Base-by-base conservation (phyloP, 1,140 invertebrate species). In the Drosophila kanapiae region DNA sequence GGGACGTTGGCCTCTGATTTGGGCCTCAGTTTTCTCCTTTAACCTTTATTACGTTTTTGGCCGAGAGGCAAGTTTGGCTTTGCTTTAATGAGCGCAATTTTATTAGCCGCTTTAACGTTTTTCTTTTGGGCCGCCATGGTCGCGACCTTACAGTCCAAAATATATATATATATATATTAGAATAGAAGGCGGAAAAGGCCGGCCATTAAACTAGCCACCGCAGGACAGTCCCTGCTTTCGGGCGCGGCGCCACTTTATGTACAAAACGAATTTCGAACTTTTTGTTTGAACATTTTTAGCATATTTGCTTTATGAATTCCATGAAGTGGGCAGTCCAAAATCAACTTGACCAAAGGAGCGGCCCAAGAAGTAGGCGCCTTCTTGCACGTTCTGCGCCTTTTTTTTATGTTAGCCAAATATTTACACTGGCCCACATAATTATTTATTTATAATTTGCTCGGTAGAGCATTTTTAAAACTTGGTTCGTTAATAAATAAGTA, bases 41-140 rank as follows among this genome's bases (percentile, higher is more conserved):
- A 88, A 87, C 84, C 84, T 87, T 84, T 88, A 87, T 87, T 80
- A 68, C 74, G 58, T 75, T 80, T 76, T 75, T 75, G 74, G 80
- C 80, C 77, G 53, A 75, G 47, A 80, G 84, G 84, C 84, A 72
- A 69, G 27, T 11, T 83, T 80, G 84, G 76, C 77, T 88, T 80
- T 83, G 76, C 83, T 90, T 88, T 88, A 88, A 88, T 88, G 84
- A 88, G 84, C 69, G 42, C 71, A 80, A 83, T 88, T 87, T 88
- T 88, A 87, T 87, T 87, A 87, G 72, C 71, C 75, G 80, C 72
- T 78, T 83, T 88, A 80, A 71, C 67, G 75, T 82, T 71, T 64
- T 54, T 54, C 61, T 63, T 62, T 79, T 47, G 6, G 45, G 38
- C 14, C 47, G 37, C 38, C 35, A 31, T 57, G 13, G 48, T 29